Evolutionary conservation across 2,888 invertebrate genomes (phyloP), one percentile per base, ranked within the genome.

Genomic region (Drosophila paramelanica): DNA sequence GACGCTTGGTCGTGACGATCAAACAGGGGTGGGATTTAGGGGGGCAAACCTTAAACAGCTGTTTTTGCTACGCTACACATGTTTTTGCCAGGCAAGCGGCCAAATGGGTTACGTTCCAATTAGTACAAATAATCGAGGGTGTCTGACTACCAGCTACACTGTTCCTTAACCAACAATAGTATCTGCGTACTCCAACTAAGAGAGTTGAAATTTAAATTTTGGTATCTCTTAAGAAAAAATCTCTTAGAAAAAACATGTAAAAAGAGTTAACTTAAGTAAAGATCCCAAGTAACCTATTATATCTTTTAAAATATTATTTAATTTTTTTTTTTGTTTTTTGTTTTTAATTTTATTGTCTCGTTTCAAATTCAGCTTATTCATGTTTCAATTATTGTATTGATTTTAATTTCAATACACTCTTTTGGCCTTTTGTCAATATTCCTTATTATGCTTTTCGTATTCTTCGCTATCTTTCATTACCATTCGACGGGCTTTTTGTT

Each of bases 31-130:
- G 38, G 36, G 5, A 7, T 31, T 4, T 8, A 6, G 31, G 43
- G 43, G 3, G 3, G 4, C n/a, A 11, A 42, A 31, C 49, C 57
- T 31, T 41, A 55, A 66, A 65, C 78, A 70, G 55, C 45, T 55
- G 74, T 70, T 64, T 67, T 33, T 50, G 31, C 11, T 31, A 23
- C 39, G 41, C 41, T 50, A 41, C 27, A 31, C 10, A 52, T 66
- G 50, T 67, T 59, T 58, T 45, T 38, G 38, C 45, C 53, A 62
- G 74, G 58, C 70, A 69, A 53, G 56, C 51, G 49, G 71, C 67
- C 60, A 79, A 80, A 71, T 75, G 75, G 84, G 77, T 87, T 85
- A 81, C 82, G 85, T 89, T 85, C 85, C 70, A 79, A 73, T 84
- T 81, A 66, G 55, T 64, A 56, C 55, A 55, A 60, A 60, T 56